These are phyloP conservation scores for Caenorhabditis becei DNA, from an alignment of 2,888 invertebrate species.

Conservation along the genomic window DNA sequence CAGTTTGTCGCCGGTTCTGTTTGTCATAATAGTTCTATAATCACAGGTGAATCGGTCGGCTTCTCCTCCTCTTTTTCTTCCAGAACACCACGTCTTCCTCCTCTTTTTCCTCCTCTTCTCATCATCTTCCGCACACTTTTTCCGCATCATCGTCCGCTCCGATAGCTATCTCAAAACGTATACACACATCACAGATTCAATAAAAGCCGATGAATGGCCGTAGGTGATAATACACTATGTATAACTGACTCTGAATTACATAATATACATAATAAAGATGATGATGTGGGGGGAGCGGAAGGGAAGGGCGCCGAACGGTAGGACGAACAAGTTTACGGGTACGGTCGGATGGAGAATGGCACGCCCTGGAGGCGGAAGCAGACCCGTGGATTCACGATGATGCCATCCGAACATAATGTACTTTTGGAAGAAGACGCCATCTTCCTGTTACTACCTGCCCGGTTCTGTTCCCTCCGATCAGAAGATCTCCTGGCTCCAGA, in stretches of 20 bases:
- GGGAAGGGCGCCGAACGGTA: conserved; percentile 38
- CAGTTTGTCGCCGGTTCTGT: conserved; percentile 12
- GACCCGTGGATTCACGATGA: conserved; percentile 44
- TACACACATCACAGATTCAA: conserved; percentile 57
- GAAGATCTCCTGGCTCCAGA: too few species aligned
- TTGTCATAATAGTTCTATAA: conserved; percentile 36
- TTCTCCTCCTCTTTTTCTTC: conserved; percentile 25
- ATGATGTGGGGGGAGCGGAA: conserved; percentile 37
- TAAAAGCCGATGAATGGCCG: conserved; percentile 58
- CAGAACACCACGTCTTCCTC: conserved; percentile 47
- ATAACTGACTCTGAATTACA: conserved; percentile 61
- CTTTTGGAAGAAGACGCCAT: conserved; percentile 27
- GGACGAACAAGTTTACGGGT: conserved; percentile 58
- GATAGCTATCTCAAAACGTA: conserved; percentile 59
- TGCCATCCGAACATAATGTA: conserved; percentile 59
- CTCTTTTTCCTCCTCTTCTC: conserved; percentile 15
- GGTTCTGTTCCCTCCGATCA: neutral
- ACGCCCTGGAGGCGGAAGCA: conserved; percentile 47
- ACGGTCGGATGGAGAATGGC: conserved; percentile 58
- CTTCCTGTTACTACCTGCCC: conserved; percentile 5
- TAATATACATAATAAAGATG: conserved; percentile 54
- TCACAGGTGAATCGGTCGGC: conserved; percentile 29
- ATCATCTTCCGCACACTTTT: conserved; percentile 49
- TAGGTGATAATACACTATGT: conserved; percentile 60
- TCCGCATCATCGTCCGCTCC: conserved; percentile 59